Base-by-base conservation (phyloP, 1,140 invertebrate genomes). In the Leptoteleia sp. region DNA sequence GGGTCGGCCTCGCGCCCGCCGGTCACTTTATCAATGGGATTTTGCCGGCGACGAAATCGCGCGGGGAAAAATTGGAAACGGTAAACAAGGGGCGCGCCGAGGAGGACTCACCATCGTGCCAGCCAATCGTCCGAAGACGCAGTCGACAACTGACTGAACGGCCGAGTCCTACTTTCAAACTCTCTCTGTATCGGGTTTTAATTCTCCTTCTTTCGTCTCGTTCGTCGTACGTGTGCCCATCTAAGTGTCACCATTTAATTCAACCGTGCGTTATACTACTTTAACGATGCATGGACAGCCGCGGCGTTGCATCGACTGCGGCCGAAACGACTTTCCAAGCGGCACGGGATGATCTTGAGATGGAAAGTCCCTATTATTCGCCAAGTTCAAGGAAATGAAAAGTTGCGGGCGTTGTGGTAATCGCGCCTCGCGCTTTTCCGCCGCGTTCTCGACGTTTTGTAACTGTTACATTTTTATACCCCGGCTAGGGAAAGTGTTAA, bases 141-240 rank as follows among this genome's bases (percentile, higher is more conserved):
- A 86, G 85, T 84, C 86, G 81, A 85, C 83, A 84, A 89, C 87
- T 88, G 85, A 88, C 84, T 88, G 87, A 83, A 81, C 82, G 80
- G 82, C 81, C 62, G 48, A 87, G 85, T 79, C 87, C 87, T 89
- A 89, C 88, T 89, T 89, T 89, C 88, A 80, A 88, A 88, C 87
- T 87, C 86, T 88, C 87, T 86, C 85, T 85, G 77, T 83, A 83
- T 85, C 81, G 76, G 57, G 45, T 57, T 76, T 76, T 61, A 65
- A 81, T 78, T 80, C 79, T 80, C 79, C 78, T 78, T 78, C 80
- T 80, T 79, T 72, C 64, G 67, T 76, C 72, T 79, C 55, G 68
- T 67, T 67, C 57, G 64, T 67, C 55, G 70, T 70, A 55, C 52
- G 61, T 47, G 13, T 54, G 45, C 64, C 68, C 43, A 72, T 31